phyloP scores from a whole-genome alignment of 2,797 vertebrate species.

The Poeciliopsis paucimaculata region DNA sequence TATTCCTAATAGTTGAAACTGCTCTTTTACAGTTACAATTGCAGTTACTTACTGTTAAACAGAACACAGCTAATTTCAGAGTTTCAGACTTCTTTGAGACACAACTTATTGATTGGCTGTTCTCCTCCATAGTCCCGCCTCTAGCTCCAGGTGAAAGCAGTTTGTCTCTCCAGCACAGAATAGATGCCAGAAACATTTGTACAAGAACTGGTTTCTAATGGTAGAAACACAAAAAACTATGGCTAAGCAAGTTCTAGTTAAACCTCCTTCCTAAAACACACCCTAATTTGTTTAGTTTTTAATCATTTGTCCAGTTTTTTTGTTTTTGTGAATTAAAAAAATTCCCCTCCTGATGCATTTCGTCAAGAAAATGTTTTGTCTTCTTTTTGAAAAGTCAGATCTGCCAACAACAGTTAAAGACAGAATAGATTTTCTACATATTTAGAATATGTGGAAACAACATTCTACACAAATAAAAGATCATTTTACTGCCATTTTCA shows the following conservation, averaged over 20 bases:
- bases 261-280: neutral
- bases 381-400: slow-evolving; percentile 57
- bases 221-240: neutral
- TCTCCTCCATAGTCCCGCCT: neutral
- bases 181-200: neutral
- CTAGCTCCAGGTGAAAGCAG: neutral
- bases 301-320: slow-evolving; percentile 28
- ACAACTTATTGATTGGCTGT: neutral
- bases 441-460: neutral
- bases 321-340: slow-evolving; percentile 35
- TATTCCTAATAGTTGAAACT: too few species aligned
- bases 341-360: slow-evolving; percentile 45
- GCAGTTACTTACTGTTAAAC: too few species aligned
- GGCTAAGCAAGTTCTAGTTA: neutral
- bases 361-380: slow-evolving; percentile 61
- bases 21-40: too few species aligned
- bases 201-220: neutral
- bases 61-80: too few species aligned
- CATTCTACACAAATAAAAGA: slow-evolving; percentile 40
- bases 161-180: neutral
- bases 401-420: slow-evolving; percentile 64
- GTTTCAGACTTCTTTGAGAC: neutral
- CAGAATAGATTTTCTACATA: slow-evolving; percentile 42
- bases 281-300: slow-evolving; percentile 1
- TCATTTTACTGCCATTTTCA: slow-evolving; percentile 28